These are phyloP conservation scores for Gavia stellata DNA, from an alignment of 2,113 vertebrate genomes.

Conservation along the genomic window DNA sequence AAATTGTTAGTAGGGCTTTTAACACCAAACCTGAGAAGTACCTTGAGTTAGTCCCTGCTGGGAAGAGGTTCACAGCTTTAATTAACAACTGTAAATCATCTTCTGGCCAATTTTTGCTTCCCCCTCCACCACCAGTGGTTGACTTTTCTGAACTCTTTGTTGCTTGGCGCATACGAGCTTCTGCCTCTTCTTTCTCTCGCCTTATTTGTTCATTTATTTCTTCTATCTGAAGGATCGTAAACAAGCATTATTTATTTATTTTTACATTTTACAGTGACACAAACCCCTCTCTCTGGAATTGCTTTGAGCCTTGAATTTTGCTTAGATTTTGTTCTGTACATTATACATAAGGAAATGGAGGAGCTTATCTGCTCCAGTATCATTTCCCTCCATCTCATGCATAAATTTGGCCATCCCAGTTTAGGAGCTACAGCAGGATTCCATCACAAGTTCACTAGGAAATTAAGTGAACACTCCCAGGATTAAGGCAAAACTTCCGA, in stretches of 20 bases:
- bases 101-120: conserved; percentile 91
- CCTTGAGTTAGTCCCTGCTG: conserved; percentile 97
- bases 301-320: not conserved
- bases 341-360: not conserved
- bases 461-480: not conserved
- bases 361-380: not conserved
- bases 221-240: conserved; percentile 79
- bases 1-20: not conserved
- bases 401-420: not conserved
- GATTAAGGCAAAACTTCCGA: not conserved
- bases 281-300: not conserved
- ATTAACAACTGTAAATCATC: conserved; percentile 95
- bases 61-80: conserved; percentile 98
- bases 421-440: not conserved
- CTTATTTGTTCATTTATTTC: conserved; percentile 90
- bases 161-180: conserved; percentile 88
- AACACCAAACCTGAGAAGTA: conserved; percentile 39
- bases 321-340: not conserved
- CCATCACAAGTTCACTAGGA: not conserved
- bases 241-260: not conserved
- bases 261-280: not conserved
- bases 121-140: conserved; percentile 75
- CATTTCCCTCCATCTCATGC: not conserved
- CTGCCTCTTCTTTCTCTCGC: conserved; percentile 87
- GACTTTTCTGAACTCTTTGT: conserved; percentile 84